Evolutionary conservation across 2,797 vertebrate species (phyloP).

Genomic region (Sardinella longiceps): DNA sequence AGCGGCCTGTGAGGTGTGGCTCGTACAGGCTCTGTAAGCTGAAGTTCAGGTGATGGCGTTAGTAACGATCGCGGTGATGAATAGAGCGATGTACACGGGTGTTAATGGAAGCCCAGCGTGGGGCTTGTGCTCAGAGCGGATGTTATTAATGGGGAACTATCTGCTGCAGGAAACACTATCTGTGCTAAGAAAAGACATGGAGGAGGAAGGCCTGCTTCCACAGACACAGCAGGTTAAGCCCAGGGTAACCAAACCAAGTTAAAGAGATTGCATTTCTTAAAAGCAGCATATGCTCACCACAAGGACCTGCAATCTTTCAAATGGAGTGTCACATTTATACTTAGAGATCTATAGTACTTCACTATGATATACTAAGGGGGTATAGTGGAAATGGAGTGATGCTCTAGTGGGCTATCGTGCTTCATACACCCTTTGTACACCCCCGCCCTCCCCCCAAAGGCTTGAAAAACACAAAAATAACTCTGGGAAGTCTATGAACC

Average conservation of each 20-base stretch:
- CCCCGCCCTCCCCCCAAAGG: no score
- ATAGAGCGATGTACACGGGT: constrained; percentile 5
- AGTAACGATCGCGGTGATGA: constrained; percentile 13
- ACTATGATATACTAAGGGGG: background rate
- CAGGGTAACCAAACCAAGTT: constrained; percentile 6
- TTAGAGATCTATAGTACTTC: background rate
- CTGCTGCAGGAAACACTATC: background rate
- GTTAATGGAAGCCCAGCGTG: constrained; percentile 3
- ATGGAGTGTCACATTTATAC: background rate
- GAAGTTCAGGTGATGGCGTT: background rate
- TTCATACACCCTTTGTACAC: no score
- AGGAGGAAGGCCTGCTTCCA: background rate
- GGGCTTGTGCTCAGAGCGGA: background rate
- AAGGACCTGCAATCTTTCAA: background rate
- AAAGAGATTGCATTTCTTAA: background rate
- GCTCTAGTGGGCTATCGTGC: no score
- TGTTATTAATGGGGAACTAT: constrained; percentile 8
- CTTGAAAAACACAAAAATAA: background rate
- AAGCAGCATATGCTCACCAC: background rate
- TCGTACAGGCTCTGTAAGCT: background rate
- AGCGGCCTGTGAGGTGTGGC: background rate
- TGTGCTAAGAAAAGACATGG: background rate
- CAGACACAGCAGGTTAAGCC: background rate
- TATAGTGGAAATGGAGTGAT: no score
- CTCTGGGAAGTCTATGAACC: background rate